Evolutionary conservation across 1,140 invertebrate genomes (phyloP), one percentile per base, ranked within the genome.

Genomic region (Bombus affinis): DNA sequence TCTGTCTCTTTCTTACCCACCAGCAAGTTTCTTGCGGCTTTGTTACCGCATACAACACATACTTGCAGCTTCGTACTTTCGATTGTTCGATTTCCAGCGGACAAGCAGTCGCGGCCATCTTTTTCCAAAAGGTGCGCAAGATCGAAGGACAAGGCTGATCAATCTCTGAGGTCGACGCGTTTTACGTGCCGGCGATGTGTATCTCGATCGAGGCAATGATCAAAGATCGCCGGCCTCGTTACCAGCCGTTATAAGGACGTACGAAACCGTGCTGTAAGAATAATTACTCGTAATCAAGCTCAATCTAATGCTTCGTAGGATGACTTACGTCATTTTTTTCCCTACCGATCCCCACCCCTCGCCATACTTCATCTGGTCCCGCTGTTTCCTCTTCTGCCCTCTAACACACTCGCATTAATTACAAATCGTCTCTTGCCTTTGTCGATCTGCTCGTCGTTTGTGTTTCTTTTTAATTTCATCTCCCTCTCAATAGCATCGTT

Each of bases 231-330:
- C 85, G 86, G 71, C 86, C 87, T 89, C 91, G 88, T 90, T 92
- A 90, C 83, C 81, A 83, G 85, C 85, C 76, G 86, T 88, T 90
- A 90, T 88, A 88, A 91, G 91, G 87, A 92, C 87, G 89, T 91
- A 92, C 90, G 92, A 91, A 91, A 92, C 89, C 84, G 89, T 91
- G 88, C 87, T 90, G 89, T 84, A 89, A 91, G 90, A 94, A 94
- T 94, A 94, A 95, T 95, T 95, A 95, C 92, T 94, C 91, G 92
- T 93, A 94, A 95, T 95, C 94, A 93, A 93, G 92, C 89, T 93
- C 93, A 92, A 95, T 95, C 94, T 95, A 94, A 94, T 94, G 92
- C 92, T 89, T 83, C 89, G 92, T 86, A 91, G 91, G 90, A 95
- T 95, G 94, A 95, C 94, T 92, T 87, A 87, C 86, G 84, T 88